Conservation (phyloP, 2,888 invertebrate species). For the Lymantria dispar region DNA sequence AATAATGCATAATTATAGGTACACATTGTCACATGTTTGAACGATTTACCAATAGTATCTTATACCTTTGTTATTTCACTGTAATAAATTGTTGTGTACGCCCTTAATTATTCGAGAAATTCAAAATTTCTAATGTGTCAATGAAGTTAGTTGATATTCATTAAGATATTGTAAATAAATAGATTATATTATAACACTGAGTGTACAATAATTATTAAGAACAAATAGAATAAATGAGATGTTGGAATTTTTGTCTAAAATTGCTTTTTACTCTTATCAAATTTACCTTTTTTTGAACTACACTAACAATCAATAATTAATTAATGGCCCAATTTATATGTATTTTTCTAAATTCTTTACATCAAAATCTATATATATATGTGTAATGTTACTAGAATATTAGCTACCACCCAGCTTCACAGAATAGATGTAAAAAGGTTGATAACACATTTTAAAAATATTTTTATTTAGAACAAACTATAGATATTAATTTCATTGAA, state of each 20-base stretch:
- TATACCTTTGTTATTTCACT: neutral
- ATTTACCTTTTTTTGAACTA: neutral
- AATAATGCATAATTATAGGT: neutral
- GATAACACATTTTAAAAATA: no score
- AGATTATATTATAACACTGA: conserved; percentile 36
- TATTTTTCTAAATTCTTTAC: no score
- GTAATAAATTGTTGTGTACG: neutral
- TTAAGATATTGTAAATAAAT: conserved; percentile 47
- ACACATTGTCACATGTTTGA: no score
- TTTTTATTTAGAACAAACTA: no score
- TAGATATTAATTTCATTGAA: no score
- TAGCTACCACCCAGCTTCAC: no score
- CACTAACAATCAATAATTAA: no score
- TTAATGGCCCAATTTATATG: no score
- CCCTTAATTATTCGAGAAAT: conserved; percentile 11
- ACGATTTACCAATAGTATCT: no score
- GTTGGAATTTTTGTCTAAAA: conserved; percentile 49
- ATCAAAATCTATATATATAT: no score
- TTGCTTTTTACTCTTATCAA: conserved; percentile 9
- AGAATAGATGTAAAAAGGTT: no score
- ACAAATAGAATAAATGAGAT: conserved; percentile 55
- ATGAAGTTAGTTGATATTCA: conserved; percentile 24
- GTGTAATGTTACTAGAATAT: no score
- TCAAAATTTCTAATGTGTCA: conserved; percentile 29
- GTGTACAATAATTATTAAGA: conserved; percentile 37